Conservation (phyloP, 2,113 vertebrate species). For the Calypte anna region DNA sequence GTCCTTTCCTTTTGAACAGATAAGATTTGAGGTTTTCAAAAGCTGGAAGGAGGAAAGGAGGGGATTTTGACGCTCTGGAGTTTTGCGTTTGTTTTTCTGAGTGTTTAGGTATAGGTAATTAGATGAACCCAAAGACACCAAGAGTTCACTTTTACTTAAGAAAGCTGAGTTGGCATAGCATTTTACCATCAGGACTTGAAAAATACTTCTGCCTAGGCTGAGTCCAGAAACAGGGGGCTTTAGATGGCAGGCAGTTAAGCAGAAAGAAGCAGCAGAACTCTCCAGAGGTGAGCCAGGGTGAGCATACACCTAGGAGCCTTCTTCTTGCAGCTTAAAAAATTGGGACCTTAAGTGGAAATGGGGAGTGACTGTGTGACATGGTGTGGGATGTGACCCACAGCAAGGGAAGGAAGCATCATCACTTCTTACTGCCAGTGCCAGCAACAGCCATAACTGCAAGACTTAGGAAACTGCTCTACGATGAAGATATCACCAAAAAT, state of each 20-base stretch:
- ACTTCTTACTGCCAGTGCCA: background rate
- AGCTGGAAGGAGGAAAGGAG: background rate
- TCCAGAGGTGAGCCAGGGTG: background rate
- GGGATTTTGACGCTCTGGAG: background rate
- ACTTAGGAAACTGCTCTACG: background rate
- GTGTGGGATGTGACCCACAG: background rate
- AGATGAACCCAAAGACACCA: background rate
- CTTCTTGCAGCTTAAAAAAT: background rate
- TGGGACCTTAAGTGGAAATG: background rate
- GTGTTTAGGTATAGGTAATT: background rate
- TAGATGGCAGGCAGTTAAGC: background rate
- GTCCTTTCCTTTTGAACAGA: background rate
- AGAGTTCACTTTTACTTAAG: background rate
- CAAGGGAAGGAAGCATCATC: background rate
- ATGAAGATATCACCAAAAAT: background rate
- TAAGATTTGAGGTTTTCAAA: background rate
- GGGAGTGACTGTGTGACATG: accelerated
- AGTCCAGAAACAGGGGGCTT: background rate
- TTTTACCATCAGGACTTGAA: background rate
- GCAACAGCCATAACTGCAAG: background rate
- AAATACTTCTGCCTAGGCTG: background rate
- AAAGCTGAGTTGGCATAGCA: background rate
- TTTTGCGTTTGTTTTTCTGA: background rate
- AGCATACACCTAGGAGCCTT: background rate
- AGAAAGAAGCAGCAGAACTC: background rate